Evolutionary conservation across 2,888 invertebrate species (phyloP), one percentile per base, ranked within the genome.

Genomic region (Horisme vitalbata): DNA sequence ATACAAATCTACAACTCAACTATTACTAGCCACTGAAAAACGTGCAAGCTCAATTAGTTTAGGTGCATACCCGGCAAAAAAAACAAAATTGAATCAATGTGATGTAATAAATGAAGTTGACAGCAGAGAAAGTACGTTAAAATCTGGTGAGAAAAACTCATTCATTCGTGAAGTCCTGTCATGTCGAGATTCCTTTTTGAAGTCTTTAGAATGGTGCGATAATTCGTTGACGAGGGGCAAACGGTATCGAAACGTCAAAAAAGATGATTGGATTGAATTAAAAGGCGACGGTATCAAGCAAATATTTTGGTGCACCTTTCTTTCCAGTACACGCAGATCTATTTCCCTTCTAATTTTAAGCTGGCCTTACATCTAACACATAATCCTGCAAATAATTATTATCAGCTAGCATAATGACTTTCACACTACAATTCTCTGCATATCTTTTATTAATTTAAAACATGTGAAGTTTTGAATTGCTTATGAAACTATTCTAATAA

Each of bases 201-300:
- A 77, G 45, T 86, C 90, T 24, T 63, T 90, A 66, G 90, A 90
- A 61, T 88, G 85, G 83, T 89, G 83, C 59, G 90, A 90, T 60
- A 89, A 88, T 56, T 84, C 90, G 7, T 71, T 90, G 47, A 85
- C 84, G 10, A 78, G 88, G 57, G 75, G 77, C 46, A 89, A 83
- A 73, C 83, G 75, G 50, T 85, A 76, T 65, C 76, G 80, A 36
- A 59, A 67, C 20, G 66, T 89, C 44, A 84, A 78, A 68, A 74
- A 71, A 45, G 89, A 89, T 60, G 83, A 85, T 52, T 88, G 89
- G 88, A 68, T 83, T 53, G 83, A 83, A 58, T 68, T 83, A 55
- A 67, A 75, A 56, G 73, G 69, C 55, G 79, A 83, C 59, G 86
- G 88, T 87, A 87, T 65, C 66, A 57, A 56, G 30, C 28, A 24